These are phyloP conservation scores for Tragelaphus oryx DNA, from an alignment of 2,797 vertebrate genomes.

Conservation along the genomic window DNA sequence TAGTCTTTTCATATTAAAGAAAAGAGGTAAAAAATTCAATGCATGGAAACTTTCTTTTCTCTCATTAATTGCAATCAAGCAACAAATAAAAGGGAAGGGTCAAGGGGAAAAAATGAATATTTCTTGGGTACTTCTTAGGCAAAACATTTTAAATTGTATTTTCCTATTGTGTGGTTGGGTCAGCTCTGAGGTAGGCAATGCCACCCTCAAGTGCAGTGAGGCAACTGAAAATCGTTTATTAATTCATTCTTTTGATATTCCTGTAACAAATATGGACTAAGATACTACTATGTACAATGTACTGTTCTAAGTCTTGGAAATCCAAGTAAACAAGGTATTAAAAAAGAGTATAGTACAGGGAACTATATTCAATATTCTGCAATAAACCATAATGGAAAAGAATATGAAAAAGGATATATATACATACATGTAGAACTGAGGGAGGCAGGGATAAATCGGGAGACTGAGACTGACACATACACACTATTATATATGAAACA, in stretches of 20 bases:
- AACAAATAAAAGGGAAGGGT: background rate
- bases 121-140: background rate
- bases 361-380: background rate
- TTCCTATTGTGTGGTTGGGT: background rate
- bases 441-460: background rate
- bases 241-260: background rate
- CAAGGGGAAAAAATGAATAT: background rate
- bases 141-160: background rate
- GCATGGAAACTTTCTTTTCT: background rate
- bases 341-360: background rate
- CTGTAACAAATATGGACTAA: background rate
- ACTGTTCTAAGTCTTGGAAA: background rate
- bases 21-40: conserved; percentile 27
- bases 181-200: background rate
- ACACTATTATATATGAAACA: background rate
- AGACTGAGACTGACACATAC: background rate
- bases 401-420: background rate
- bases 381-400: background rate
- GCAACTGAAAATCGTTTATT: background rate
- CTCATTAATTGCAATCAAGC: conserved; percentile 1
- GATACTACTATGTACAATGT: background rate
- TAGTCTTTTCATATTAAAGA: background rate
- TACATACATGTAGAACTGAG: background rate
- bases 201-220: background rate
- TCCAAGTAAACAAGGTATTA: background rate